Evolutionary conservation across 1,140 invertebrate genomes (phyloP).

Genomic region (Tetranychus cinnabarinus): DNA sequence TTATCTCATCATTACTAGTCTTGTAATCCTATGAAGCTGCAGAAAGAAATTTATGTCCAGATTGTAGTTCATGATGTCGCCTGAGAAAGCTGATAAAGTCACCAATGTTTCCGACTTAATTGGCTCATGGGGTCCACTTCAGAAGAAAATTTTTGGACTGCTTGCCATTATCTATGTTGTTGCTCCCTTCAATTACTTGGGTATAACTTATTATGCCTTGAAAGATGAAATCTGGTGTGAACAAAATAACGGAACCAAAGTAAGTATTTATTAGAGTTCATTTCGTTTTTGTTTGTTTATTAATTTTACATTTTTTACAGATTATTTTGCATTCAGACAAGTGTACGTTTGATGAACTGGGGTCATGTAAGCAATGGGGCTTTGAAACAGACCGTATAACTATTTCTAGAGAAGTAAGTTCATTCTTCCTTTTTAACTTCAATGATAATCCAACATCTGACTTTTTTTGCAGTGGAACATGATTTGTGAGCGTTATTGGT

Average conservation of each 20-base stretch:
- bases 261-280: not conserved
- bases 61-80: too few relatives aligned
- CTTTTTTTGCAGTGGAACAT: conserved; percentile 34
- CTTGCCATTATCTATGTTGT: conserved; percentile 2
- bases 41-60: too few relatives aligned
- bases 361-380: not conserved
- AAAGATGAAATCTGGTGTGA: conserved; percentile 9
- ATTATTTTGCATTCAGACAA: not conserved
- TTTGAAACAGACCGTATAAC: not conserved
- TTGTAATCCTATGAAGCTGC: too few relatives aligned
- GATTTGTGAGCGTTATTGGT: conserved; percentile 41
- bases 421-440: not conserved
- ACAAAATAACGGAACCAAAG: not conserved
- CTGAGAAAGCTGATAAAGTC: not conserved
- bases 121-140: conserved; percentile 6
- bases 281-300: not conserved
- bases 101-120: conserved; percentile 4
- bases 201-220: conserved; percentile 6
- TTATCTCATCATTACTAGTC: too few relatives aligned
- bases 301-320: not conserved
- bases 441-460: not conserved
- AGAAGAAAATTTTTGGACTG: conserved; percentile 5
- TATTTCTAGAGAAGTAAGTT: not conserved
- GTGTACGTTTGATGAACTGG: not conserved
- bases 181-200: conserved; percentile 6